These are phyloP conservation scores for Scyliorhinus canicula DNA, from an alignment of 2,797 vertebrate genomes.

Conservation along the genomic window DNA sequence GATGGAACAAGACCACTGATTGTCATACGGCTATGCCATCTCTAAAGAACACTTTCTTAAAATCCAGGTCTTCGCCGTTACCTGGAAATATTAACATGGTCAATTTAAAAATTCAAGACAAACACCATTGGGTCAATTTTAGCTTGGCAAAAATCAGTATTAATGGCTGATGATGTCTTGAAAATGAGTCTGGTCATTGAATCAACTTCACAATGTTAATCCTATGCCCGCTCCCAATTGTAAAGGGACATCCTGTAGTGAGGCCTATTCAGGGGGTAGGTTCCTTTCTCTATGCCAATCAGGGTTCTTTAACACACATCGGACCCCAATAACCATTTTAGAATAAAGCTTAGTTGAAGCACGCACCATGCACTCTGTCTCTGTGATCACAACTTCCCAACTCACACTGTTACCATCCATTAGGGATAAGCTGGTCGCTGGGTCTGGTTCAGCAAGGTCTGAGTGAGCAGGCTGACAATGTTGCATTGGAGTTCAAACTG, in stretches of 20 bases:
- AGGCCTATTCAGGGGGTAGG: not conserved
- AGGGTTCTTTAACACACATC: not conserved
- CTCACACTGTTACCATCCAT: not conserved
- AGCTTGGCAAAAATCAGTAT: too few species aligned
- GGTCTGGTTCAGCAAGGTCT: not conserved
- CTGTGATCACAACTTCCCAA: not conserved
- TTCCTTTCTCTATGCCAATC: not conserved
- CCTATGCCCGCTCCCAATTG: not conserved
- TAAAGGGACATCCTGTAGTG: not conserved
- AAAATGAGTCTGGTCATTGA: not conserved
- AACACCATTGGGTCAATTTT: not conserved
- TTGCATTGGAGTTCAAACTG: not conserved
- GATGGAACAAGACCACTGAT: constrained; percentile 20
- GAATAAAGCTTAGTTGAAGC: not conserved
- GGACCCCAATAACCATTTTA: not conserved
- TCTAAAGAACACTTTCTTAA: constrained; percentile 49
- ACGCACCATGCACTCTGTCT: not conserved
- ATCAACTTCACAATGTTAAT: not conserved
- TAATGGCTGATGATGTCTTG: not conserved
- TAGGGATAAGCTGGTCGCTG: not conserved
- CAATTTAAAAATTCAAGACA: constrained; percentile 49
- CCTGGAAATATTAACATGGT: constrained; percentile 64
- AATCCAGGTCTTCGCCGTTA: constrained; percentile 64
- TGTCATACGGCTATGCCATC: constrained; percentile 48
- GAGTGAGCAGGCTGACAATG: not conserved